A percentile compares a stretch with the other conserved stretches of the same genome.
These are phyloP conservation scores for Varanus salvator DNA, from an alignment of 2,113 vertebrate species.

Conservation along the genomic window DNA sequence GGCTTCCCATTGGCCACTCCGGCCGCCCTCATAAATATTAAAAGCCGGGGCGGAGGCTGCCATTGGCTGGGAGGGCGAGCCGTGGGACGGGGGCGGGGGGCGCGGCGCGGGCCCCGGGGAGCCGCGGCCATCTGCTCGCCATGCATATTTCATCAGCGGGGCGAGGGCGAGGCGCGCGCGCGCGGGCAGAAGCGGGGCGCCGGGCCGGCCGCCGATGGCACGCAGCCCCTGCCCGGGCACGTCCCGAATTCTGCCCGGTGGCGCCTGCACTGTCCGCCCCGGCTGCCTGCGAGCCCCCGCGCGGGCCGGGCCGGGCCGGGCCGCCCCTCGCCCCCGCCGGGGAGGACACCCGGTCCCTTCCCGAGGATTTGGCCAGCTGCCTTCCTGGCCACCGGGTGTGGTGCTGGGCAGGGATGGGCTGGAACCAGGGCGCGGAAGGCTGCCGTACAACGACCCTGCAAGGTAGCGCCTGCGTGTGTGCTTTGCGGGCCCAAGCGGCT, in stretches of 20 bases:
- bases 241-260: not conserved
- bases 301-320: too few relatives aligned
- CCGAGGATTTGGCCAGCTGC: too few relatives aligned
- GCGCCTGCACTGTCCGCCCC: not conserved
- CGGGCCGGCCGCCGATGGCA: not conserved
- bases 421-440: too few relatives aligned
- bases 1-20: constrained; percentile 75
- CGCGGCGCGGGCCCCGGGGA: constrained; percentile 64
- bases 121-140: constrained; percentile 79
- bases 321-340: too few relatives aligned
- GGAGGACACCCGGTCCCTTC: too few relatives aligned
- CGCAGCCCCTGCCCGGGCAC: not conserved
- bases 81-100: constrained; percentile 56
- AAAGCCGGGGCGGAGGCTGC: constrained; percentile 68
- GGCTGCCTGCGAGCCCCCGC: too few relatives aligned
- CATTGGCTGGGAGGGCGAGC: constrained; percentile 77
- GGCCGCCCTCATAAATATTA: constrained; percentile 79
- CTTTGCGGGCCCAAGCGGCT: too few relatives aligned
- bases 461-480: too few relatives aligned
- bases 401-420: too few relatives aligned
- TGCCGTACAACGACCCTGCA: too few relatives aligned
- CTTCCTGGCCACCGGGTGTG: too few relatives aligned
- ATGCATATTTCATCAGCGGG: constrained; percentile 79
- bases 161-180: too few relatives aligned
- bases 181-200: not conserved